A percentile compares a stretch with the other conserved stretches of the same genome.
These are phyloP conservation scores for Siniperca chuatsi DNA, from an alignment of 2,113 vertebrate genomes.

Conservation along the genomic window DNA sequence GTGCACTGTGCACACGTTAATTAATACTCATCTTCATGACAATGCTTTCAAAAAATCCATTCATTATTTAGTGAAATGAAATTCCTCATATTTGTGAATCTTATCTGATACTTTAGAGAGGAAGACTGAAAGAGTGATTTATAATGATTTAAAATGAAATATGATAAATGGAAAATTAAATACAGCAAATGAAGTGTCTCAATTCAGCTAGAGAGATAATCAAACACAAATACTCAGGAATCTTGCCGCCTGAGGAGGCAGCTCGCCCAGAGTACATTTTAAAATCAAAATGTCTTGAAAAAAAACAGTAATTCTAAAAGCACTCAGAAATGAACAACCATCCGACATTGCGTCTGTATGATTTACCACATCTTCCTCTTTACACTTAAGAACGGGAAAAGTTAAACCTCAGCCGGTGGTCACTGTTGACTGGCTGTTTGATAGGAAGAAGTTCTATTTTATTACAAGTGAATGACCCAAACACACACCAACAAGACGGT, in stretches of 20 bases:
- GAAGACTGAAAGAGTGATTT: background rate
- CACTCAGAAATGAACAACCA: background rate
- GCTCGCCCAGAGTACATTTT: background rate
- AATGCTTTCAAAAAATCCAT: background rate
- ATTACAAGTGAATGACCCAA: background rate
- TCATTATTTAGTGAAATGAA: slow-evolving; percentile 3
- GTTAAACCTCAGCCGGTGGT: background rate
- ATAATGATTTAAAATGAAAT: slow-evolving; percentile 15
- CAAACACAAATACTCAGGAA: background rate
- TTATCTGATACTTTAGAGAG: background rate
- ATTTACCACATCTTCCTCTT: background rate
- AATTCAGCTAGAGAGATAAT: background rate
- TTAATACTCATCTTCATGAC: background rate
- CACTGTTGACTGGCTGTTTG: background rate
- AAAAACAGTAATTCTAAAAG: background rate
- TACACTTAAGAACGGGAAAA: background rate
- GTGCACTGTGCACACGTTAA: background rate
- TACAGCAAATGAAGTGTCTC: background rate
- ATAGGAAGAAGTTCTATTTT: background rate
- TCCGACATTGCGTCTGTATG: no score
- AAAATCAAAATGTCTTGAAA: background rate
- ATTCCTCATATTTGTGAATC: slow-evolving; percentile 10
- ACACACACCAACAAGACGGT: no score
- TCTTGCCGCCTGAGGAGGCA: background rate
- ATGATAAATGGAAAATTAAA: slow-evolving; percentile 16